Percentiles rank a stretch among this genome's conserved stretches.
Evolutionary conservation across 2,797 vertebrate species (phyloP).

Genomic region (Xiphophorus birchmanni): DNA sequence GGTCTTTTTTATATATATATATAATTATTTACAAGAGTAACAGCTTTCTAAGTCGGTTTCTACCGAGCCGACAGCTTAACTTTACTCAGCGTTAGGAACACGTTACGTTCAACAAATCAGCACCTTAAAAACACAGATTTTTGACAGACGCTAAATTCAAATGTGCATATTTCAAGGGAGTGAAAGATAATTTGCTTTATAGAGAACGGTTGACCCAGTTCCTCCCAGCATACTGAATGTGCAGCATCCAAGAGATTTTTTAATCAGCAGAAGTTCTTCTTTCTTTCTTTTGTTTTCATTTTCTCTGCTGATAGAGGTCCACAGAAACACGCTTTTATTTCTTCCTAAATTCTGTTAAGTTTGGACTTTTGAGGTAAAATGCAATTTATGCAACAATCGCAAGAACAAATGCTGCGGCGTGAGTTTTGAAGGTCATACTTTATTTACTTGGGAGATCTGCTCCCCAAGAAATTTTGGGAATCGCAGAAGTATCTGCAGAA

Average conservation of each 20-base stretch:
- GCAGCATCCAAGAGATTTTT: slow-evolving; percentile 2
- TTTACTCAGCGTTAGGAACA: not conserved
- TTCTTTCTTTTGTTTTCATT: not conserved
- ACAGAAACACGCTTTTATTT: not conserved
- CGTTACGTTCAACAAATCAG: not conserved
- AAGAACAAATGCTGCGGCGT: not conserved
- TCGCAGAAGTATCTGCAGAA: not conserved
- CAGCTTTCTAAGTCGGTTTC: not conserved
- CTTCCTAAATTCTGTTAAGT: not conserved
- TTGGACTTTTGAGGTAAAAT: not conserved
- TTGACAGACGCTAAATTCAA: not conserved
- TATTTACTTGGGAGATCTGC: not conserved
- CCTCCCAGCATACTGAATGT: not conserved
- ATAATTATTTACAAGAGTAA: not conserved
- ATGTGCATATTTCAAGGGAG: not conserved
- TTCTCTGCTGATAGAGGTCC: not conserved
- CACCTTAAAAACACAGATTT: not conserved
- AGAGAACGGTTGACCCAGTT: not conserved
- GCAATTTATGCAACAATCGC: not conserved
- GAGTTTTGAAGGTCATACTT: not conserved
- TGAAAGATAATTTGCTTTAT: not conserved
- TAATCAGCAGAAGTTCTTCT: not conserved
- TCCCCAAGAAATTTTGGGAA: not conserved
- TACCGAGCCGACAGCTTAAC: not conserved
- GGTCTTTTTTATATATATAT: too few relatives aligned